Evolutionary conservation across 2,888 invertebrate species (phyloP).

Genomic region (Melipona bicolor): DNA sequence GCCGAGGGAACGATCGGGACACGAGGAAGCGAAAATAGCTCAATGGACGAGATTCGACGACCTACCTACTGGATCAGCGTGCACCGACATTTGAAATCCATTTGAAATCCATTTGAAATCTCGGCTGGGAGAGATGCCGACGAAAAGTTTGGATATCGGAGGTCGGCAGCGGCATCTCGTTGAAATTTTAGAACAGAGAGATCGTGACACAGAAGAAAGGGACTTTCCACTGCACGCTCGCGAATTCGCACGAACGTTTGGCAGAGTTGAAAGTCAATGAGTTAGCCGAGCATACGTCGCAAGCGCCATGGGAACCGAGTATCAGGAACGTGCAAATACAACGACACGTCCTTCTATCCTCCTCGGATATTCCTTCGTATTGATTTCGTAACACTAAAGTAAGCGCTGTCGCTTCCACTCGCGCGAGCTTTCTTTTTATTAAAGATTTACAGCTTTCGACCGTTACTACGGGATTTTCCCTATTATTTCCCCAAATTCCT

Average conservation of each 20-base stretch:
- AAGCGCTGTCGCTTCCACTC: too few species aligned
- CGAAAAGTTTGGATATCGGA: background rate
- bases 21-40: slow-evolving; percentile 28
- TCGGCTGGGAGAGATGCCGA: background rate
- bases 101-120: background rate
- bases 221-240: slow-evolving; percentile 9
- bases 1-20: slow-evolving; percentile 14
- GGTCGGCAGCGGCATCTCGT: too few species aligned
- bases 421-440: too few species aligned
- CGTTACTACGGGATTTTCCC: background rate
- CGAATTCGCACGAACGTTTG: slow-evolving; percentile 33
- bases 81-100: too few species aligned
- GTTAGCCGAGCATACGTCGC: slow-evolving; percentile 37
- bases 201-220: background rate
- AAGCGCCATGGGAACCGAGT: slow-evolving; percentile 23
- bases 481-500: too few species aligned
- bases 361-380: background rate
- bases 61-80: background rate
- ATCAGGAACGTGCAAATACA: background rate
- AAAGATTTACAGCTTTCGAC: background rate
- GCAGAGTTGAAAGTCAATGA: slow-evolving; percentile 45
- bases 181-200: background rate
- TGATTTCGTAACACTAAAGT: background rate
- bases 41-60: slow-evolving; percentile 1
- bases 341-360: background rate